phyloP scores from a whole-genome alignment of 2,888 invertebrate genomes.

The Synergus japonicus region DNA sequence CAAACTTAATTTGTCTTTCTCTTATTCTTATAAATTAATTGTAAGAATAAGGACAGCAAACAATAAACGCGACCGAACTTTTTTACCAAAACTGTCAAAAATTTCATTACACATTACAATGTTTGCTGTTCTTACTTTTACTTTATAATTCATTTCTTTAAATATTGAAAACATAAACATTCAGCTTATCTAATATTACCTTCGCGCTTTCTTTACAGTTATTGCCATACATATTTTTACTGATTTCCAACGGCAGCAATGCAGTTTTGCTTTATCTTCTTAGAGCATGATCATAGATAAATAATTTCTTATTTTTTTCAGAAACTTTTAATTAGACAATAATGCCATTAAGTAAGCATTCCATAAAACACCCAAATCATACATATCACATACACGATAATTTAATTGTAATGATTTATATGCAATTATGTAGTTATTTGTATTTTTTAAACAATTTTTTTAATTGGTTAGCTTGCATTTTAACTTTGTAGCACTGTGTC shows the following conservation, averaged over 20 bases:
- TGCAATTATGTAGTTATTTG: background rate
- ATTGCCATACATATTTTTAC: background rate
- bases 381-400: too few species aligned
- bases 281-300: constrained; percentile 38
- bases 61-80: too few species aligned
- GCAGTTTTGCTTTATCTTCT: background rate
- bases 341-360: too few species aligned
- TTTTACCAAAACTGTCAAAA: too few species aligned
- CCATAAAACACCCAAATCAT: too few species aligned
- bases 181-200: background rate
- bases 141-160: too few species aligned
- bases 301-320: constrained; percentile 34
- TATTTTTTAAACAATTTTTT: background rate
- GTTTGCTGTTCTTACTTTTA: too few species aligned
- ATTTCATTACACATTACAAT: too few species aligned
- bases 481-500: background rate
- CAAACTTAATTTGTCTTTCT: too few species aligned
- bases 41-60: too few species aligned
- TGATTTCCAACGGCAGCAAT: background rate
- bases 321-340: constrained; percentile 8
- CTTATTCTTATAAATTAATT: too few species aligned
- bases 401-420: background rate
- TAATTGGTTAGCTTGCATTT: background rate
- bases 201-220: background rate
- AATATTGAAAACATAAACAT: too few species aligned